A percentile compares a stretch with the other conserved stretches of the same genome.
Evolutionary conservation across 1,140 invertebrate species (phyloP).

Genomic region (Caenorhabditis inopinata): DNA sequence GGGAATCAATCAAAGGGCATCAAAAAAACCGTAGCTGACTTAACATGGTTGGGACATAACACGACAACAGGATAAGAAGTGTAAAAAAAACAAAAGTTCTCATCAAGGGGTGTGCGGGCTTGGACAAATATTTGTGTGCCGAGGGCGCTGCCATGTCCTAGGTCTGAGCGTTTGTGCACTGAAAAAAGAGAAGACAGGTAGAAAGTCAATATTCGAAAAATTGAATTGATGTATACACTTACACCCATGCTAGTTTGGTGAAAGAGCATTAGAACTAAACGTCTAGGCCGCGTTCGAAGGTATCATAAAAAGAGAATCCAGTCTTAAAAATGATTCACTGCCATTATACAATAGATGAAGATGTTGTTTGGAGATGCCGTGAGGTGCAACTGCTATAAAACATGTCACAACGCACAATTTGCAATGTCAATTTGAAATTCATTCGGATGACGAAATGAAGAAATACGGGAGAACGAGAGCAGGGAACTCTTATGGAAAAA

Average conservation of each 20-base stretch:
- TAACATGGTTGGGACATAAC: background rate
- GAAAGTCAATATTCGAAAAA: constrained; percentile 29
- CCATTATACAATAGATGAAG: background rate
- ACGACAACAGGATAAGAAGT: constrained; percentile 14
- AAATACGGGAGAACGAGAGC: background rate
- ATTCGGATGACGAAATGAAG: background rate
- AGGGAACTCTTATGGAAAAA: background rate
- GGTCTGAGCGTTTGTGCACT: background rate
- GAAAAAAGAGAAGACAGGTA: constrained; percentile 21
- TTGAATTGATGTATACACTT: background rate
- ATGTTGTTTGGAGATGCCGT: background rate
- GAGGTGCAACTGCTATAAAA: background rate
- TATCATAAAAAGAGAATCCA: background rate
- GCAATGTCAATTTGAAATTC: constrained; percentile 19
- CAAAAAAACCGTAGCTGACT: background rate
- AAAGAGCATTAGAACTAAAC: background rate
- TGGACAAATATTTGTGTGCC: constrained; percentile 29
- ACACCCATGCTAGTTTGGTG: background rate
- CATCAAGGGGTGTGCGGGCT: constrained; percentile 6
- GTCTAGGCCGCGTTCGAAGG: background rate
- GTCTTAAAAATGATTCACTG: background rate
- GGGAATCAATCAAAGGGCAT: background rate
- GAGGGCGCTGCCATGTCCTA: constrained; percentile 8
- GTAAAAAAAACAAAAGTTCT: constrained; percentile 30
- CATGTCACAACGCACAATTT: background rate